Percentiles rank a stretch among this genome's conserved stretches.
These are phyloP conservation scores for Aurelia coerulea DNA, from an alignment of 30 jellyfish, hydroid and myxozoan genomes.

Conservation along the genomic window DNA sequence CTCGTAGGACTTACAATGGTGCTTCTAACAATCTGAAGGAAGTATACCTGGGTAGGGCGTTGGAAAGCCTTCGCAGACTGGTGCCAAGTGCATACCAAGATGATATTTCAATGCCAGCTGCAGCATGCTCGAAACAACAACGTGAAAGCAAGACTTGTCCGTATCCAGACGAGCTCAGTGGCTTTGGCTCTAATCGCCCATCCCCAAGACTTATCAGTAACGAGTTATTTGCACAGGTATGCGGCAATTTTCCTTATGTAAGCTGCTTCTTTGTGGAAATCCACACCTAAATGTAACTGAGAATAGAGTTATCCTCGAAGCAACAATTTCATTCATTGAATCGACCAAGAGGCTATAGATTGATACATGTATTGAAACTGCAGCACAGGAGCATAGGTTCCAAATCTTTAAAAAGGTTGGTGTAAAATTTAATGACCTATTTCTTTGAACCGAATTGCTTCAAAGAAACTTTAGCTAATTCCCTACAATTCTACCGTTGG, in stretches of 20 bases:
- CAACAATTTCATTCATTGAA: too few species aligned
- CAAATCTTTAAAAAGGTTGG: too few species aligned
- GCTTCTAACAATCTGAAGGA: slow-evolving; percentile 74
- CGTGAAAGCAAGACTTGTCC: slow-evolving; percentile 71
- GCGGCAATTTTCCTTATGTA: neutral
- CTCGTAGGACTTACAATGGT: slow-evolving; percentile 79
- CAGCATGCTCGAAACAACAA: slow-evolving; percentile 73
- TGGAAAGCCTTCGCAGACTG: slow-evolving; percentile 66
- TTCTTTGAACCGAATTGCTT: too few species aligned
- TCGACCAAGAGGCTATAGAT: too few species aligned
- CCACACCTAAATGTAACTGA: too few species aligned
- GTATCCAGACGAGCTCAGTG: slow-evolving; percentile 83
- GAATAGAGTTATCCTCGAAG: too few species aligned
- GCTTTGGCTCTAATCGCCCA: slow-evolving; percentile 94
- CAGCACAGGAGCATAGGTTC: too few species aligned
- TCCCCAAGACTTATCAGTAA: slow-evolving; percentile 91
- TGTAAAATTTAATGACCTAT: too few species aligned
- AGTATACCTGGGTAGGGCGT: slow-evolving; percentile 86
- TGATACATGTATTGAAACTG: too few species aligned
- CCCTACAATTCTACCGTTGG: too few species aligned
- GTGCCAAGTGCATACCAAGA: slow-evolving; percentile 83
- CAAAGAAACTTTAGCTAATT: too few species aligned
- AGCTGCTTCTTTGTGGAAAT: too few species aligned
- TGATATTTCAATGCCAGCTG: slow-evolving; percentile 92
- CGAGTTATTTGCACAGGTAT: slow-evolving; percentile 88